phyloP scores from a whole-genome alignment of 2,113 vertebrate genomes.

The Coturnix japonica region DNA sequence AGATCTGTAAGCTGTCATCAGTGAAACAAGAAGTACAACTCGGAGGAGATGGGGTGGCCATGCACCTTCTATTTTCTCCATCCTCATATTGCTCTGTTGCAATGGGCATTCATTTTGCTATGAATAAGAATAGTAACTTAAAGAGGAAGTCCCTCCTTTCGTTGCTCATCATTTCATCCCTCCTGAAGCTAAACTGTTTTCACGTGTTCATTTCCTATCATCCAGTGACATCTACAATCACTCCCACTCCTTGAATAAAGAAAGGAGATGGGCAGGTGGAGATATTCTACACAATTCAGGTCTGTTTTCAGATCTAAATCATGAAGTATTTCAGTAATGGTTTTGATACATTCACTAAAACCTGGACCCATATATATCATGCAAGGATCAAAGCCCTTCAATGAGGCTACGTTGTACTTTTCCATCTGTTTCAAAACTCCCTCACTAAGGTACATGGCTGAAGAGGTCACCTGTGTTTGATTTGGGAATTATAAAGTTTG shows the following conservation, averaged over 20 bases:
- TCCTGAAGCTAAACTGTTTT: background rate
- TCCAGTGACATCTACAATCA: background rate
- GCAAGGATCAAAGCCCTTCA: background rate
- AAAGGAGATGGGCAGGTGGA: background rate
- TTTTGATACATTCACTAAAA: background rate
- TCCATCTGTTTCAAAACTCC: background rate
- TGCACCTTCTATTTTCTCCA: background rate
- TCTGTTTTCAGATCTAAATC: accelerated
- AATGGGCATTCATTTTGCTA: background rate
- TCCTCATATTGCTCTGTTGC: background rate
- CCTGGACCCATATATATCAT: background rate
- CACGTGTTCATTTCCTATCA: background rate
- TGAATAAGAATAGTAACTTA: background rate
- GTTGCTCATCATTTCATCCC: background rate
- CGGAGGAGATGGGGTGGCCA: background rate
- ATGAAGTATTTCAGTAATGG: background rate
- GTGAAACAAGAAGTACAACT: background rate
- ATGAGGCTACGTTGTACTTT: background rate
- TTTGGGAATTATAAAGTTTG: slow-evolving; percentile 66
- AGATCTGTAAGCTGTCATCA: background rate
- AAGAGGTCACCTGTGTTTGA: slow-evolving; percentile 59
- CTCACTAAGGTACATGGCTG: background rate
- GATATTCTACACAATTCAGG: background rate
- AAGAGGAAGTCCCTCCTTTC: background rate
- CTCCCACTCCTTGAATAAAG: background rate